Evolutionary conservation across 2,113 vertebrate species (phyloP).

Genomic region (Trematocara nigrifrons): DNA sequence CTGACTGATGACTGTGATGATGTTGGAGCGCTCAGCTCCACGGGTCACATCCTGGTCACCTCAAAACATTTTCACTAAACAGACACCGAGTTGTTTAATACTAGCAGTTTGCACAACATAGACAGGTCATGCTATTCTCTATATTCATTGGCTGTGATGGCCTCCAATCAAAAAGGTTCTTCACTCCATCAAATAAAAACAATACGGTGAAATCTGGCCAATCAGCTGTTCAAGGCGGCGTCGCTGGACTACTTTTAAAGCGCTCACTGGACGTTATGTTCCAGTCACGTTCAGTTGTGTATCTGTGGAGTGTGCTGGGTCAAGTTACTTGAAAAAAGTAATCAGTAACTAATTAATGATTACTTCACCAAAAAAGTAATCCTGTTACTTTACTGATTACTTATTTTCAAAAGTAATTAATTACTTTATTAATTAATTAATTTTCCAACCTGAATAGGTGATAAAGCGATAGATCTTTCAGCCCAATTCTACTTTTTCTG

Average conservation of each 20-base stretch:
- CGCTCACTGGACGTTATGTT: rapidly evolving
- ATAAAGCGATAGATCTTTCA: too few species aligned
- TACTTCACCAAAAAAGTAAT: too few species aligned
- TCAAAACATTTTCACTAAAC: not conserved
- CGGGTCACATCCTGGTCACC: not conserved
- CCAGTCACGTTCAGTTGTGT: not conserved
- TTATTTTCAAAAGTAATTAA: too few species aligned
- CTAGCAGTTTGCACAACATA: not conserved
- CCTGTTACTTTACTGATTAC: too few species aligned
- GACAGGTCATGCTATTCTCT: not conserved
- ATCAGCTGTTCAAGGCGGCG: not conserved
- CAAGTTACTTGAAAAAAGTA: too few species aligned
- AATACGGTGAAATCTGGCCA: not conserved
- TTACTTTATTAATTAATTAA: too few species aligned
- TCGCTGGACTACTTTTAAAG: not conserved
- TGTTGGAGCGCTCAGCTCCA: not conserved
- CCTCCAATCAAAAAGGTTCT: not conserved
- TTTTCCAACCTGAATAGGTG: too few species aligned
- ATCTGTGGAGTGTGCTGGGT: not conserved
- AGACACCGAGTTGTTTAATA: not conserved
- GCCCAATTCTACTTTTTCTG: too few species aligned
- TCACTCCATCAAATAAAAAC: not conserved
- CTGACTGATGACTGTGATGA: not conserved
- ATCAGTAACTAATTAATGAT: too few species aligned
- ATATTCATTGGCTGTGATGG: not conserved